Evolutionary conservation across 2,888 invertebrate genomes (phyloP), one percentile per base, ranked within the genome.

Genomic region (Cetonia aurata): DNA sequence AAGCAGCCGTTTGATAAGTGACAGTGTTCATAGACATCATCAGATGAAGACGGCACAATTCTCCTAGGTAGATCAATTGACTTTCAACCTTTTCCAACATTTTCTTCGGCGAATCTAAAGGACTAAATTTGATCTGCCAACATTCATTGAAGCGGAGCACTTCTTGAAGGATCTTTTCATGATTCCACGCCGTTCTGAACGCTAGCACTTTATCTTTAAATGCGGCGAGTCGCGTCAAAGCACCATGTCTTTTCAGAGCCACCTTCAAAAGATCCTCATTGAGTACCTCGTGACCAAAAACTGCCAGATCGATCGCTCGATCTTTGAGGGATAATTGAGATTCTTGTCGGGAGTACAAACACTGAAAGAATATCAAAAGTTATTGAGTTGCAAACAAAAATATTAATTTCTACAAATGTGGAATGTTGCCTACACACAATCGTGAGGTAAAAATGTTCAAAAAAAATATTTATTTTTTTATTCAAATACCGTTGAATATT

Each of bases 281-380:
- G 0, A 89, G 85, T 0, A 90, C 86, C n/a, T 84, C 79, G 78
- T 89, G 89, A 0, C 92, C 92, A 78, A 88, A 90, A 9, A 92
- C 78, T 0, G 89, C 86, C 79, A 91, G 83, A 77, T 91, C 91
- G 17, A 87, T 62, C 78, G 90, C 87, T 70, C 87, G 87, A 10
- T 87, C 80, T 6, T 80, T 78, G 4, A 88, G 77, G 25, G 86
- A 83, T 6, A 90, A 83, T 68, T 87, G 79, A 25, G 84, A 77
- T 0, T 83, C 83, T 6, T 71, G 50, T 9, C n/a, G 67, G 3
- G 15, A 10, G 25, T 72, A 72, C 57, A 72, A 48, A 42, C 48
- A 68, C 71, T 71, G 37, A 60, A 57, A 25, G 4, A 25, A 25
- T 25, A 25, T 25, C 4, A 25, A 25, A 25, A 25, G 4, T 3